Evolutionary conservation across 2,888 invertebrate species (phyloP).

Genomic region (Epistrophe grossulariae): DNA sequence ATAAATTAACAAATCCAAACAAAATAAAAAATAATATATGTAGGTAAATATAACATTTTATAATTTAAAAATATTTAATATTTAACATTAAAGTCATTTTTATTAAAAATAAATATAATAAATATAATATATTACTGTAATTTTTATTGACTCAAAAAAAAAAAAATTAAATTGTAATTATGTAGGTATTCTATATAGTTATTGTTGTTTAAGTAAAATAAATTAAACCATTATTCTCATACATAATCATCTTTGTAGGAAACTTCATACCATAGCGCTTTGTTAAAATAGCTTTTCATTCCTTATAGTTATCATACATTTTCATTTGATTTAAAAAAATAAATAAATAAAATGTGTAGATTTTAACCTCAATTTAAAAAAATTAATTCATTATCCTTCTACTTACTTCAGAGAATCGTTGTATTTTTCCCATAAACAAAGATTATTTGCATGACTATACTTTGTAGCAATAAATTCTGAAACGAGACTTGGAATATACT

Average conservation of each 20-base stretch:
- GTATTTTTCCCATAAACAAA: slow-evolving; percentile 7
- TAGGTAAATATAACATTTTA: slow-evolving; percentile 20
- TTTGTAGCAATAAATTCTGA: background rate
- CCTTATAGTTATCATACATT: background rate
- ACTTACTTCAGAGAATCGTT: background rate
- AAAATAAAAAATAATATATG: slow-evolving; percentile 7
- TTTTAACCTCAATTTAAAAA: background rate
- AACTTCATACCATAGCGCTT: slow-evolving; percentile 66
- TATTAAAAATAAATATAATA: background rate
- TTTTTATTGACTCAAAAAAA: background rate
- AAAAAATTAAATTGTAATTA: background rate
- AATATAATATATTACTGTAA: background rate
- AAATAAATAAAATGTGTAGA: background rate
- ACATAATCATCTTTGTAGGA: slow-evolving; percentile 41
- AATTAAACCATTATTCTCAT: background rate
- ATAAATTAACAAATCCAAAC: slow-evolving; percentile 1
- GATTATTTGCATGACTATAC: background rate
- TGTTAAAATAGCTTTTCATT: slow-evolving; percentile 26
- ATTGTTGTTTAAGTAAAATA: background rate
- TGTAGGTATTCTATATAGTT: background rate
- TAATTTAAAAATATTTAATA: slow-evolving; percentile 24
- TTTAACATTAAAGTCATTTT: slow-evolving; percentile 25
- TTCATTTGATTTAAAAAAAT: background rate
- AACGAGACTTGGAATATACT: background rate
- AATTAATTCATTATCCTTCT: background rate